Evolutionary conservation across 1,140 invertebrate genomes (phyloP).

Genomic region (fruit fly (Drosophila melanogaster)): Release_6_plus_ISO1_MT NC_004354.4:13615001-13615500

Average conservation of each 20-base stretch:
- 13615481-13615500: background rate
- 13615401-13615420: slow-evolving; percentile 79
- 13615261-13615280: slow-evolving; percentile 65
- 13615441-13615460: background rate
- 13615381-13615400: slow-evolving; percentile 83
- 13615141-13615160: slow-evolving; percentile 82
- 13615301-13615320: slow-evolving; percentile 11
- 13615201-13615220: slow-evolving; percentile 71
- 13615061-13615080: slow-evolving; percentile 67
- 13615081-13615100: slow-evolving; percentile 55
- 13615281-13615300: slow-evolving; percentile 36
- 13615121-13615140: slow-evolving; percentile 83
- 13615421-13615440: background rate
- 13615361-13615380: slow-evolving; percentile 70
- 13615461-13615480: background rate
- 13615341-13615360: slow-evolving; percentile 41
- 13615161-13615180: slow-evolving; percentile 80
- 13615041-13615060: slow-evolving; percentile 94
- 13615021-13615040: slow-evolving; percentile 95
- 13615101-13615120: slow-evolving; percentile 69
- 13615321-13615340: slow-evolving; percentile 15
- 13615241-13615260: slow-evolving; percentile 58
- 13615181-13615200: slow-evolving; percentile 76
- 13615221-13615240: slow-evolving; percentile 54
- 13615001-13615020: slow-evolving; percentile 95